These are phyloP conservation scores for Potorous gilbertii DNA, from an alignment of 2,797 vertebrate species.

Conservation along the genomic window DNA sequence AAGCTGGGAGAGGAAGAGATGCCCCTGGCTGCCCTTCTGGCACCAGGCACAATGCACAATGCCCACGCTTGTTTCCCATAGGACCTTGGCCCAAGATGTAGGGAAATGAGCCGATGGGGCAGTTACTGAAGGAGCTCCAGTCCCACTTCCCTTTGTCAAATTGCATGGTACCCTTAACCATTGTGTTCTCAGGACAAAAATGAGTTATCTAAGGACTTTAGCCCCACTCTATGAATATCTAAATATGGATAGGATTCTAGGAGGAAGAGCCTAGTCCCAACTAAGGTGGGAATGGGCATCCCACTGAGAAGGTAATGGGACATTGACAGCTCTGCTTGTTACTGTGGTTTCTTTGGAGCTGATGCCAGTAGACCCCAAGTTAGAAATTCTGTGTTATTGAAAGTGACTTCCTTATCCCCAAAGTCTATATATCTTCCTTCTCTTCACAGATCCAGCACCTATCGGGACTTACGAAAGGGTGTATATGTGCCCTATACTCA, in stretches of 20 bases:
- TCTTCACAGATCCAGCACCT: conserved; percentile 91
- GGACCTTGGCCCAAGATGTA: conserved; percentile 23
- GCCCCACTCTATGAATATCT: background rate
- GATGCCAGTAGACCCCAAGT: background rate
- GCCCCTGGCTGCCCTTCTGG: background rate
- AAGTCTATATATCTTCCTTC: conserved; percentile 20
- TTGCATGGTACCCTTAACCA: background rate
- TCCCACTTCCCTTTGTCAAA: background rate
- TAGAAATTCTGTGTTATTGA: background rate
- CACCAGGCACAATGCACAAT: conserved; percentile 68
- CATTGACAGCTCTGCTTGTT: background rate
- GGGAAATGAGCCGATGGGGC: background rate
- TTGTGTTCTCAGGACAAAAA: background rate
- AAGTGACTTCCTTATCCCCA: background rate
- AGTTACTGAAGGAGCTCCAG: background rate
- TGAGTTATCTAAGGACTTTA: background rate
- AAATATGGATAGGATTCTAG: background rate
- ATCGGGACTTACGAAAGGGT: conserved; percentile 92
- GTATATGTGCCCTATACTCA: conserved; percentile 99
- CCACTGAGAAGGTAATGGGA: background rate
- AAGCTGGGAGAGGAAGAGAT: background rate
- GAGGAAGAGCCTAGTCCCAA: background rate
- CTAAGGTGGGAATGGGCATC: background rate
- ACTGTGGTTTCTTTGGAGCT: background rate
- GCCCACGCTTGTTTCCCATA: conserved; percentile 49